These are phyloP conservation scores for Pristionchus maxplancki DNA, from an alignment of 2,888 invertebrate genomes.

Conservation along the genomic window DNA sequence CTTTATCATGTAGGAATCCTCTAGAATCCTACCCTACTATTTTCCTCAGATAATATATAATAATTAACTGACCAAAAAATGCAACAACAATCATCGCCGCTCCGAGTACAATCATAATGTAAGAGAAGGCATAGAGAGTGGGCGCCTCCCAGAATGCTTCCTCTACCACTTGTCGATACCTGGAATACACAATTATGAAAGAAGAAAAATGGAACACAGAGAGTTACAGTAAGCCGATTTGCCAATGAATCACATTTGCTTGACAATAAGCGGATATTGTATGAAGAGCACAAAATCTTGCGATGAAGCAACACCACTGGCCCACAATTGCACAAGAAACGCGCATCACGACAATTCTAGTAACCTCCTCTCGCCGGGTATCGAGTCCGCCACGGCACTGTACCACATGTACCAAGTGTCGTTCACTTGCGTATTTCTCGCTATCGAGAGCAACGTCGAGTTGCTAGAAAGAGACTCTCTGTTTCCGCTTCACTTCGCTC, in stretches of 20 bases:
- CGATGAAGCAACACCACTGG: not conserved
- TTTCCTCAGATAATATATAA: too few species aligned
- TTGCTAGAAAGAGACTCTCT: not conserved
- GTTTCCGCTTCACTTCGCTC: not conserved
- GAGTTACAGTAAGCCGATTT: not conserved
- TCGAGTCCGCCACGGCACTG: constrained; percentile 13
- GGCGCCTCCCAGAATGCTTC: constrained; percentile 76
- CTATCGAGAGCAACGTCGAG: not conserved
- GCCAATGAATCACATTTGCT: not conserved
- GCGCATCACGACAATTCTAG: not conserved
- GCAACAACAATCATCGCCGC: constrained; percentile 72
- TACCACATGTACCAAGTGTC: constrained; percentile 51
- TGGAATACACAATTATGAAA: too few species aligned
- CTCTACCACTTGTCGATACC: constrained; percentile 74
- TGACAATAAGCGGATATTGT: not conserved
- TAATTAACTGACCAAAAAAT: constrained; percentile 64
- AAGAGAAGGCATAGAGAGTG: constrained; percentile 75
- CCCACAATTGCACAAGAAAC: too few species aligned
- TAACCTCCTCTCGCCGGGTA: constrained; percentile 42
- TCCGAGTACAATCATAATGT: constrained; percentile 75
- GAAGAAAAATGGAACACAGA: too few species aligned
- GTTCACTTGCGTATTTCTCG: constrained; percentile 29
- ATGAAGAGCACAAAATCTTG: not conserved
- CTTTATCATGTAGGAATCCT: too few species aligned
- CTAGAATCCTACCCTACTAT: too few species aligned